These are phyloP conservation scores for Amorpha juglandis DNA, from an alignment of 2,888 invertebrate genomes.

Conservation along the genomic window DNA sequence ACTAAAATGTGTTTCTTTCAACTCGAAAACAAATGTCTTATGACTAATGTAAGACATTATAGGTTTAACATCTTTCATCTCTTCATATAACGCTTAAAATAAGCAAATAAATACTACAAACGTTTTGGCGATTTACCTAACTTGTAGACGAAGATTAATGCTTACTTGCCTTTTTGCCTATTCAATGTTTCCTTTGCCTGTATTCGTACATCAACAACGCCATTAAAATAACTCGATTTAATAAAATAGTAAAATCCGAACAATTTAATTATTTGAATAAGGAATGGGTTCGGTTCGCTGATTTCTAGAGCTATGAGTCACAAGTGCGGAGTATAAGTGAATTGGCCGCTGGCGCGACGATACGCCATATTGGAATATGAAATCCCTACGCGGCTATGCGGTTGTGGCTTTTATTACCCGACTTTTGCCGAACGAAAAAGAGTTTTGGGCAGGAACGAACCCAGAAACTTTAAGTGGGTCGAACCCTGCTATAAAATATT, in stretches of 20 bases:
- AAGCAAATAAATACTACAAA: no score
- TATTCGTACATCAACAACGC: neutral
- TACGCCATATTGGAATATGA: slow-evolving; percentile 75
- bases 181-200: neutral
- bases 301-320: slow-evolving; percentile 51
- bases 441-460: slow-evolving; percentile 43
- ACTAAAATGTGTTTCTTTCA: no score
- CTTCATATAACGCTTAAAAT: no score
- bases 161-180: neutral
- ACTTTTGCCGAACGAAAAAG: slow-evolving; percentile 60
- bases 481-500: slow-evolving; percentile 21
- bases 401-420: slow-evolving; percentile 73
- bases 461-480: slow-evolving; percentile 24
- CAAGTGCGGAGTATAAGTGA: slow-evolving; percentile 58
- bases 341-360: slow-evolving; percentile 68
- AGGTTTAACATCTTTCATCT: no score
- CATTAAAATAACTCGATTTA: slow-evolving; percentile 12
- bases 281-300: slow-evolving; percentile 18
- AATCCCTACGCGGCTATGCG: slow-evolving; percentile 60
- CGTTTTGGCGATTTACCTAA: no score
- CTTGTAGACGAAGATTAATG: neutral
- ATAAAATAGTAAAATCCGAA: slow-evolving; percentile 34
- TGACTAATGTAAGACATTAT: no score
- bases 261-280: slow-evolving; percentile 6
- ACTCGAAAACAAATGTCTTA: no score